Evolutionary conservation across 2,888 invertebrate genomes (phyloP), one percentile per base, ranked within the genome.

Genomic region (Netelia inedita): DNA sequence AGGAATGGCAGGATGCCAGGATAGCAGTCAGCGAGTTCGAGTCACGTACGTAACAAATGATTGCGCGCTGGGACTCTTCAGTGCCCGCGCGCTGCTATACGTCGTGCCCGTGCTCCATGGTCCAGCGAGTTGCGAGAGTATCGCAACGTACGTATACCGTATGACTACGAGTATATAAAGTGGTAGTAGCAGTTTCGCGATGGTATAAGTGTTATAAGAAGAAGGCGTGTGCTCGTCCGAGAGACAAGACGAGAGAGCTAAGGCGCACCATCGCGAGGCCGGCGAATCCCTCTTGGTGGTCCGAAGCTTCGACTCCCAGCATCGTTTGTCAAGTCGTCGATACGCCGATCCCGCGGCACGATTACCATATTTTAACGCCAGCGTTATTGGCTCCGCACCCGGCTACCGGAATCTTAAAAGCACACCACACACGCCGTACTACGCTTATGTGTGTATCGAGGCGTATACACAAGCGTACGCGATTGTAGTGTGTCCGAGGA

Each of bases 331-430:
- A 93, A 93, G 91, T 91, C 92, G 92, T 93, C 93, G 93, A 93
- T 93, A 92, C 90, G 93, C 92, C 92, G 93, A 93, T 93, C 92
- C 90, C 88, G 91, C 89, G 87, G 90, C 91, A 90, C 91, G 92
- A 93, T 93, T 93, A 93, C 91, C 93, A 93, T 93, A 93, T 93
- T 93, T 93, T 93, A 93, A 93, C 93, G 93, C 93, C 93, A 92
- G 86, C 92, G 88, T 92, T 92, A 92, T 92, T 92, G 91, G 91
- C 81, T 88, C 87, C 88, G 75, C 85, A 83, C 83, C 88, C 88
- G 89, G 93, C 93, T 93, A 93, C 93, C 87, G 93, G 91, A 93
- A 92, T 93, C 90, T 92, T 89, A 88, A 91, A 89, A 91, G 89
- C 86, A 71, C 82, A 79, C 71, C 71, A 79, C 82, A 79, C 74